Conservation (phyloP, 1,140 invertebrate species). For the Sarcophaga bullata region DNA sequence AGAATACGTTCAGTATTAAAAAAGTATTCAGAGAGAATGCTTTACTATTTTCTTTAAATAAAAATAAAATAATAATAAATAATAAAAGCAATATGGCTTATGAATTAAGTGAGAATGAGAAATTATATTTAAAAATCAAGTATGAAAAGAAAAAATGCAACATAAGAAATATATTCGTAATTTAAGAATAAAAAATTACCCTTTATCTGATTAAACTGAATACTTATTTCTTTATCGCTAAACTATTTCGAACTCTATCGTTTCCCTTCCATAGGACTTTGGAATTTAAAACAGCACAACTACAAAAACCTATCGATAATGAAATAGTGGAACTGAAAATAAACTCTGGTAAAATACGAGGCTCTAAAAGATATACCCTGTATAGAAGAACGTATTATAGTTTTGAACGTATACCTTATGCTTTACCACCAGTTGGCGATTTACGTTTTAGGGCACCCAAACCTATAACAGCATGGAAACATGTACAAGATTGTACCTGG, state of each 20-base stretch:
- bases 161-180: neutral
- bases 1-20: neutral
- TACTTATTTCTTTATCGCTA: neutral
- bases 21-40: neutral
- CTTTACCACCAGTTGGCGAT: slow-evolving; percentile 63
- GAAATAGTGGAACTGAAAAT: slow-evolving; percentile 17
- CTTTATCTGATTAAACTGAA: too few species aligned
- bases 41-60: neutral
- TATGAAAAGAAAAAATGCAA: neutral
- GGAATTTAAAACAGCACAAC: slow-evolving; percentile 33
- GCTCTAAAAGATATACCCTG: neutral
- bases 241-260: neutral
- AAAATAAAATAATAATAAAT: neutral
- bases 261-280: slow-evolving; percentile 30
- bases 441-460: slow-evolving; percentile 67
- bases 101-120: slow-evolving; percentile 12
- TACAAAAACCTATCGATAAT: neutral
- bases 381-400: slow-evolving; percentile 34
- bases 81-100: slow-evolving; percentile 20
- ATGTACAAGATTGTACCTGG: slow-evolving; percentile 65
- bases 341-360: slow-evolving; percentile 31
- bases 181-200: neutral
- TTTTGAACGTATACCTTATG: slow-evolving; percentile 55
- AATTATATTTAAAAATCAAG: slow-evolving; percentile 19
- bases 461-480: slow-evolving; percentile 63